Base-by-base conservation (phyloP, 23 tunicate species). In the Styela plicata region DNA sequence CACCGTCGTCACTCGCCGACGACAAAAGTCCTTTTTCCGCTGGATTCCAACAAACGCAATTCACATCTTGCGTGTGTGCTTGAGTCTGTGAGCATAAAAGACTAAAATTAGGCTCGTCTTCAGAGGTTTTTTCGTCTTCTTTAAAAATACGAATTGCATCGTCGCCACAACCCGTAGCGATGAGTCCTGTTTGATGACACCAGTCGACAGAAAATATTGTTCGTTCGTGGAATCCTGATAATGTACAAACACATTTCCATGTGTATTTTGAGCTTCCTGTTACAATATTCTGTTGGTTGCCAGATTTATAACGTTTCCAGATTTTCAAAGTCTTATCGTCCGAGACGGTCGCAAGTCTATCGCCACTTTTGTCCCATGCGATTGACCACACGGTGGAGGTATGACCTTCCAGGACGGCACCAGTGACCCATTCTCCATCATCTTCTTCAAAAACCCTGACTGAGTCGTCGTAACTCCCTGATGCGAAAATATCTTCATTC, bases 401-500 rank as follows among this genome's bases (percentile, higher is more conserved):
- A 61, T 93, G 98, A 18, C 98, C 98, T 27, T 75, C 74, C 26
- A 93, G 70, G 1, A 92, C 84, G 17, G 93, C 85, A 64, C 80
- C 69, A 20, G 83, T 36, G 21, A 87, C 63, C 99, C 99, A 95
- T 63, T 90, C 99, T 17, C 81, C 86, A 19, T 95, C 96, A 69
- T 78, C 78, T 63, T 84, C 86, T 80, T 78, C 82, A 65, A 85
- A 84, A 34, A 93, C 37, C 36, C 88, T 88, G 2, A 93, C 44
- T 19, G 92, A 80, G 84, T 93, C 82, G 83, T 95, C 99, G 73
- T 95, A 95, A 31, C 96, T 89, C 7, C 87, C 99, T 13, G 99
- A 95, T 5, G 95, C 99, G 1, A 95, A 69, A 52, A 95, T 78
- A 74, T 87, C 92, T 79, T 88, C 93, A 53, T 37, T 66, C 16